These are phyloP conservation scores for Brienomyrus brachyistius DNA, from an alignment of 2,113 vertebrate species.

Conservation along the genomic window DNA sequence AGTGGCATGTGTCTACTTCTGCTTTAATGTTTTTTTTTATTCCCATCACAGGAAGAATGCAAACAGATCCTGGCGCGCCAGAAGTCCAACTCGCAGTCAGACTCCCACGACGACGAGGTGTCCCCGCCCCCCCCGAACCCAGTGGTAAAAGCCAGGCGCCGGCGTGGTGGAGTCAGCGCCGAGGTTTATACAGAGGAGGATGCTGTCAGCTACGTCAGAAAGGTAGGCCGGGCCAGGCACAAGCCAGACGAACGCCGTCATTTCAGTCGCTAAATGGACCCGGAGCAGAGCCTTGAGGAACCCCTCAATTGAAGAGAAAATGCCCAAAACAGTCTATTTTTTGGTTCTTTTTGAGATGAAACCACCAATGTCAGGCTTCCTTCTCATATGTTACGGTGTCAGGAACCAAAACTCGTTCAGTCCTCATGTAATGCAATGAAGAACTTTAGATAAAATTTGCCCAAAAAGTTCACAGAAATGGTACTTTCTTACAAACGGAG, in stretches of 20 bases:
- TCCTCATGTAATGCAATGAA: background rate
- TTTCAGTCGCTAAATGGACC: background rate
- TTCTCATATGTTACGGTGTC: background rate
- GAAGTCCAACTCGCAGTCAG: slow-evolving; percentile 88
- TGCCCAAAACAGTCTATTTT: background rate
- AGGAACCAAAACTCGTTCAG: background rate
- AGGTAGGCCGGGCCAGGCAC: slow-evolving; percentile 61
- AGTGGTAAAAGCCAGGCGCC: slow-evolving; percentile 77
- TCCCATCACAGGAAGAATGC: slow-evolving; percentile 80
- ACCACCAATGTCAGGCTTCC: background rate
- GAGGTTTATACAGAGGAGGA: slow-evolving; percentile 97
- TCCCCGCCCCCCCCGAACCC: slow-evolving; percentile 88
- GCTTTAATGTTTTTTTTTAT: background rate
- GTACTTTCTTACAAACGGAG: background rate
- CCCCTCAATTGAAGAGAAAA: background rate
- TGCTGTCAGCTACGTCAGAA: slow-evolving; percentile 90
- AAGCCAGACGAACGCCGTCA: background rate
- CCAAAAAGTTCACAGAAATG: background rate
- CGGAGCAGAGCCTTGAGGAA: background rate
- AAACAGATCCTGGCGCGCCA: slow-evolving; percentile 88
- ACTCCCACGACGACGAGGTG: slow-evolving; percentile 86
- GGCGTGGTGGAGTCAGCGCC: slow-evolving; percentile 87
- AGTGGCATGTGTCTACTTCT: background rate
- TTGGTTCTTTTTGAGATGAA: background rate
- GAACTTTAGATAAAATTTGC: background rate